Conservation (phyloP, 64 coral and sea anemone species). For the Dendronephthya gigantea region DNA sequence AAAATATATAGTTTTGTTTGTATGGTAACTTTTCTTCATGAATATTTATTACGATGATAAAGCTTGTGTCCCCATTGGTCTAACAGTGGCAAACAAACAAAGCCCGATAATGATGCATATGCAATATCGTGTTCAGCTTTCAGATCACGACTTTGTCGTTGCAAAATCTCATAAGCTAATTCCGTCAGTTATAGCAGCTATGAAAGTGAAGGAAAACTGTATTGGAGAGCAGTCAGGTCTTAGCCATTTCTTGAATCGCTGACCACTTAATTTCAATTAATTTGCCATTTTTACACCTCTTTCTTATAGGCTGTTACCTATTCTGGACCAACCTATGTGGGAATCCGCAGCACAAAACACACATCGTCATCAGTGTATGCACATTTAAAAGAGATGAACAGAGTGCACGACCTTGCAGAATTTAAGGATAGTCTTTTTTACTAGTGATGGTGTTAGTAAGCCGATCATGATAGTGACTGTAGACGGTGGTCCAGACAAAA, state of each 20-base stretch:
- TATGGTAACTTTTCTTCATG: background rate
- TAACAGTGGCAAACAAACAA: background rate
- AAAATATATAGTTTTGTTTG: background rate
- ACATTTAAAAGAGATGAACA: background rate
- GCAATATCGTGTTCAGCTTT: background rate
- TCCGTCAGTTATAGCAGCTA: slow-evolving; percentile 6
- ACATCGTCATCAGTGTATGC: background rate
- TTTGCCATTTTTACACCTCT: background rate
- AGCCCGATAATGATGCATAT: slow-evolving; percentile 9
- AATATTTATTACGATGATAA: slow-evolving; percentile 6
- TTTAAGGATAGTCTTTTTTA: background rate
- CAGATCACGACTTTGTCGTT: slow-evolving; percentile 7
- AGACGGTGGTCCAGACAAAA: too few species aligned
- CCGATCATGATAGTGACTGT: too few species aligned
- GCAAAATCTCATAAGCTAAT: slow-evolving; percentile 12
- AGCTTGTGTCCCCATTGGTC: background rate
- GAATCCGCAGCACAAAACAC: background rate
- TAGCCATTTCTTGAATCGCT: background rate
- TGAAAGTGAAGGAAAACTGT: slow-evolving; percentile 10
- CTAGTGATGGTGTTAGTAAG: too few species aligned
- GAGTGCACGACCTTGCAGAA: background rate
- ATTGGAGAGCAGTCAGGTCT: background rate
- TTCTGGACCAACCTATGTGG: background rate
- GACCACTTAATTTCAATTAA: too few species aligned
- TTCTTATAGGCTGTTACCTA: background rate